Conservation (phyloP, 2,888 invertebrate species). For the Sphinx pinastri region DNA sequence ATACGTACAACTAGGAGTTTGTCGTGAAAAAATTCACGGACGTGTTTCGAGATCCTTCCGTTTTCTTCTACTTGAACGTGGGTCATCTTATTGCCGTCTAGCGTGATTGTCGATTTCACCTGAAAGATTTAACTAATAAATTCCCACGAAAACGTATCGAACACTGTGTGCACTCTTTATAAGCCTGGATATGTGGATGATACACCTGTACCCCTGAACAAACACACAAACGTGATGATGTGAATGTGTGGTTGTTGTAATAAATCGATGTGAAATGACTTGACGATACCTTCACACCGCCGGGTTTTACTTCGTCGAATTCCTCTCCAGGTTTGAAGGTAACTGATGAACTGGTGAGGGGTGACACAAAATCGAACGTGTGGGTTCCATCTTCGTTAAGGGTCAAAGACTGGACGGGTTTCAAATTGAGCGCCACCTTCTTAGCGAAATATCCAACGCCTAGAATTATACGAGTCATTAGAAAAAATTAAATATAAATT, state of each 20-base stretch:
- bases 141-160: too few species aligned
- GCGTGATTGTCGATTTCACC: slow-evolving; percentile 60
- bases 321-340: slow-evolving; percentile 59
- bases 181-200: too few species aligned
- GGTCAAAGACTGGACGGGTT: slow-evolving; percentile 48
- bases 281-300: slow-evolving; percentile 61
- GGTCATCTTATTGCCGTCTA: slow-evolving; percentile 66
- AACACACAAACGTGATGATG: too few species aligned
- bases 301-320: slow-evolving; percentile 65
- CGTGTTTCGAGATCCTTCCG: slow-evolving; percentile 60
- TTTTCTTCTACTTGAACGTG: slow-evolving; percentile 61
- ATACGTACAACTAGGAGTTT: slow-evolving; percentile 58
- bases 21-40: slow-evolving; percentile 57
- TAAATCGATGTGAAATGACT: background rate
- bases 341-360: slow-evolving; percentile 42
- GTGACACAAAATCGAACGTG: slow-evolving; percentile 45
- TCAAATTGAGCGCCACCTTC: slow-evolving; percentile 50
- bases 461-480: slow-evolving; percentile 34
- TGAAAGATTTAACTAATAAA: slow-evolving; percentile 39
- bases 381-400: slow-evolving; percentile 54
- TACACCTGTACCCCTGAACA: too few species aligned
- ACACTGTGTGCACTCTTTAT: too few species aligned
- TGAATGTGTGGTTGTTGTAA: too few species aligned
- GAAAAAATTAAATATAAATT: too few species aligned
- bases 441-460: slow-evolving; percentile 51